Evolutionary conservation across 1,140 invertebrate genomes (phyloP).

Genomic region (Drosophila sproati): DNA sequence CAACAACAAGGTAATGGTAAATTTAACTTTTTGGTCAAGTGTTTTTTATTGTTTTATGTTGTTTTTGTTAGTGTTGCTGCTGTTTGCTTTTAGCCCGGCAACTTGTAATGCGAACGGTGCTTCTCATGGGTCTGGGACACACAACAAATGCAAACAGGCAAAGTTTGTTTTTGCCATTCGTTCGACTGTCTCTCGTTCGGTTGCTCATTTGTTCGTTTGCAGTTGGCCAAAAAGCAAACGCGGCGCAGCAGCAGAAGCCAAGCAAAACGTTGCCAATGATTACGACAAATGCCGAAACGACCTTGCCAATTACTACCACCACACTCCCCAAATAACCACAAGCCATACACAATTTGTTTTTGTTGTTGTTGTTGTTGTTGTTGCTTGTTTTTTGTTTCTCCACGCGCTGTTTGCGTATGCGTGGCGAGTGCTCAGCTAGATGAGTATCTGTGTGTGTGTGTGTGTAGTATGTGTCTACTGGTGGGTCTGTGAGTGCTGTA

Average conservation of each 20-base stretch:
- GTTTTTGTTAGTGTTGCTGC: slow-evolving; percentile 11
- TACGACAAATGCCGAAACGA: slow-evolving; percentile 77
- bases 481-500: slow-evolving; percentile 4
- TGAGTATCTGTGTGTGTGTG: slow-evolving; percentile 36
- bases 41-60: slow-evolving; percentile 3
- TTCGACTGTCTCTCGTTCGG: slow-evolving; percentile 16
- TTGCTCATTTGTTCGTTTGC: slow-evolving; percentile 43
- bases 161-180: slow-evolving; percentile 62
- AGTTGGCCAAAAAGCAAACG: slow-evolving; percentile 67
- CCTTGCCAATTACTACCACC: slow-evolving; percentile 72
- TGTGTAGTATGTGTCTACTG: background rate
- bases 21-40: slow-evolving; percentile 20
- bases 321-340: background rate
- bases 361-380: too few species aligned
- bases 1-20: slow-evolving; percentile 23
- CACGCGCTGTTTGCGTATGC: slow-evolving; percentile 59
- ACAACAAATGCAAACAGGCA: slow-evolving; percentile 62
- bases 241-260: slow-evolving; percentile 49
- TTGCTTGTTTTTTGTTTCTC: slow-evolving; percentile 5
- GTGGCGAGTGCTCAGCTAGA: slow-evolving; percentile 49
- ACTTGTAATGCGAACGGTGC: slow-evolving; percentile 33
- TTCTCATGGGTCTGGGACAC: slow-evolving; percentile 25
- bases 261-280: slow-evolving; percentile 72
- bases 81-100: slow-evolving; percentile 10
- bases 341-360: slow-evolving; percentile 24